These are phyloP conservation scores for Danio kyathit DNA, from an alignment of 2,797 vertebrate genomes.

Conservation along the genomic window DNA sequence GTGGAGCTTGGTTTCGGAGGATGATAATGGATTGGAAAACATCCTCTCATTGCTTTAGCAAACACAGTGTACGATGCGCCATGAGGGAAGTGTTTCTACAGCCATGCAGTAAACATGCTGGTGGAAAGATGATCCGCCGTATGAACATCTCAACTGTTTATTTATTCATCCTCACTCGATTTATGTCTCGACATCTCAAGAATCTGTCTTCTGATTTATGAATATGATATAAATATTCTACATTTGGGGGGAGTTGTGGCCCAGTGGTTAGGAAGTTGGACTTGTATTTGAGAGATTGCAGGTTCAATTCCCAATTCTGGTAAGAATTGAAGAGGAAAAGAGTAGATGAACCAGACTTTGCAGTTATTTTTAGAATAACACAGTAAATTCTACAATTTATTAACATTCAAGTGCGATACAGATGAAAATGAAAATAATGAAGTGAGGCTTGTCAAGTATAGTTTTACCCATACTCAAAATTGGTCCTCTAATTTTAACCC, in stretches of 20 bases:
- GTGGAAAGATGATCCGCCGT: conserved; percentile 48
- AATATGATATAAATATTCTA: not conserved
- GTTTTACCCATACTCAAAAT: too few relatives aligned
- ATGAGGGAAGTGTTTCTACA: conserved; percentile 42
- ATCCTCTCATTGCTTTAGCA: conserved; percentile 44
- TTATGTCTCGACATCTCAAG: conserved; percentile 1
- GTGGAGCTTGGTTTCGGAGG: conserved; percentile 53
- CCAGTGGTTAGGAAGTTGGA: too few relatives aligned
- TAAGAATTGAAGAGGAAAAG: too few relatives aligned
- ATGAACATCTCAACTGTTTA: conserved; percentile 42
- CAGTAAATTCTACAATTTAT: too few relatives aligned
- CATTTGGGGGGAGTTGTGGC: not conserved
- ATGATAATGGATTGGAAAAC: conserved; percentile 68
- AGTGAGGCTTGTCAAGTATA: too few relatives aligned
- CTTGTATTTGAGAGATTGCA: too few relatives aligned
- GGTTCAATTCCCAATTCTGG: too few relatives aligned
- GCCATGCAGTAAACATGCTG: conserved; percentile 62
- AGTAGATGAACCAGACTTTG: too few relatives aligned
- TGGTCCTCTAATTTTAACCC: too few relatives aligned
- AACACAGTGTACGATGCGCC: conserved; percentile 53
- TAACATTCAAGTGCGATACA: too few relatives aligned
- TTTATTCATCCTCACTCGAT: conserved; percentile 32
- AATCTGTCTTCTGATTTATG: not conserved
- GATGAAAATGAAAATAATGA: too few relatives aligned
- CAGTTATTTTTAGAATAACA: too few relatives aligned